Conservation (phyloP, 2,888 invertebrate genomes). For the Conistra vaccinii region DNA sequence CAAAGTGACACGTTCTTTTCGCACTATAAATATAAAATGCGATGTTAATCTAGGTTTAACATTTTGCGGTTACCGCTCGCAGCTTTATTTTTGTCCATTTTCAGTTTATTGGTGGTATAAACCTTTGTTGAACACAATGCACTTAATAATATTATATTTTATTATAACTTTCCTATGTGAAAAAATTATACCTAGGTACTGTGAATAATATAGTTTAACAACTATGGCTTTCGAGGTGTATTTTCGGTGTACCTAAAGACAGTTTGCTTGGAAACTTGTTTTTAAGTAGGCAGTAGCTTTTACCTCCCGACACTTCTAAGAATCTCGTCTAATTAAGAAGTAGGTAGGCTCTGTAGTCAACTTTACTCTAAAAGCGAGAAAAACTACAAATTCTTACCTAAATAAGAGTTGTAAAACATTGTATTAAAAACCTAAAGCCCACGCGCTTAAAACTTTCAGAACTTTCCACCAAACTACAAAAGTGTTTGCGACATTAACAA, state of each 20-base stretch:
- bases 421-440: constrained; percentile 2
- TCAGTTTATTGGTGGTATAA: constrained; percentile 39
- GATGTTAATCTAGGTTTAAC: constrained; percentile 62
- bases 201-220: not conserved
- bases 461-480: not conserved
- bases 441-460: constrained; percentile 1
- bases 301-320: not conserved
- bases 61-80: constrained; percentile 58
- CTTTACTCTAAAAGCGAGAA: not conserved
- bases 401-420: constrained; percentile 1
- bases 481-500: constrained; percentile 6
- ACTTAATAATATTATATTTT: not conserved
- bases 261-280: not conserved
- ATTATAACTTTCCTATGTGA: not conserved
- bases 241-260: not conserved
- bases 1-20: constrained; percentile 55
- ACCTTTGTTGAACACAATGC: constrained; percentile 7
- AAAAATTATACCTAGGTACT: not conserved
- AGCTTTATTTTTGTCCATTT: constrained; percentile 57
- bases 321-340: not conserved
- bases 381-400: not conserved
- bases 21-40: constrained; percentile 56
- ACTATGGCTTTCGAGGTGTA: not conserved
- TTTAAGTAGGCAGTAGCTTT: not conserved
- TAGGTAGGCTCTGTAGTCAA: not conserved